A percentile compares a stretch with the other conserved stretches of the same genome.
Evolutionary conservation across 2,113 vertebrate species (phyloP).

Genomic region (Malurus melanocephalus): DNA sequence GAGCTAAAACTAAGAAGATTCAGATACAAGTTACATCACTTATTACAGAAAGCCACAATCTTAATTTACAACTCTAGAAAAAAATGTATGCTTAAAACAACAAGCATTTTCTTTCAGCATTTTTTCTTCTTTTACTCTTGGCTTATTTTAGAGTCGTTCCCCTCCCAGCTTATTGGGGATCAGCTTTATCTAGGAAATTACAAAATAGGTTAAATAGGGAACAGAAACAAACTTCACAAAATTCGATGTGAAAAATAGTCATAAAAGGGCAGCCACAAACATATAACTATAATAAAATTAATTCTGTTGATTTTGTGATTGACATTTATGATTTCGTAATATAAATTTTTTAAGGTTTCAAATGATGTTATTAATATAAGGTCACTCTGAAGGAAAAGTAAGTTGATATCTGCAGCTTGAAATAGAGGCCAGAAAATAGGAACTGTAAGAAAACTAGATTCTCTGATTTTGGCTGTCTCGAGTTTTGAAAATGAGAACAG

Average conservation of each 20-base stretch:
- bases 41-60: neutral
- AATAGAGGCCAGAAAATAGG: neutral
- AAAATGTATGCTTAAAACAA: neutral
- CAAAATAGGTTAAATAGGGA: neutral
- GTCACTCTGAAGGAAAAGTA: neutral
- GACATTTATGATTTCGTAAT: neutral
- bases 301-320: neutral
- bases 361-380: neutral
- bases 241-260: neutral
- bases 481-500: neutral
- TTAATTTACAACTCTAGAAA: neutral
- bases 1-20: neutral
- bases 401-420: neutral
- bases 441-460: neutral
- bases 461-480: neutral
- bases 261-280: neutral
- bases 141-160: rapidly evolving
- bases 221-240: neutral
- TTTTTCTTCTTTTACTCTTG: neutral
- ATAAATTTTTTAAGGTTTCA: neutral
- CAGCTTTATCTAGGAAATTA: neutral
- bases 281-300: neutral
- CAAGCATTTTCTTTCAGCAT: neutral
- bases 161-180: neutral
- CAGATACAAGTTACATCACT: neutral